Conservation (phyloP, 2,797 vertebrate species). For the Philypnodon macrostomus region DNA sequence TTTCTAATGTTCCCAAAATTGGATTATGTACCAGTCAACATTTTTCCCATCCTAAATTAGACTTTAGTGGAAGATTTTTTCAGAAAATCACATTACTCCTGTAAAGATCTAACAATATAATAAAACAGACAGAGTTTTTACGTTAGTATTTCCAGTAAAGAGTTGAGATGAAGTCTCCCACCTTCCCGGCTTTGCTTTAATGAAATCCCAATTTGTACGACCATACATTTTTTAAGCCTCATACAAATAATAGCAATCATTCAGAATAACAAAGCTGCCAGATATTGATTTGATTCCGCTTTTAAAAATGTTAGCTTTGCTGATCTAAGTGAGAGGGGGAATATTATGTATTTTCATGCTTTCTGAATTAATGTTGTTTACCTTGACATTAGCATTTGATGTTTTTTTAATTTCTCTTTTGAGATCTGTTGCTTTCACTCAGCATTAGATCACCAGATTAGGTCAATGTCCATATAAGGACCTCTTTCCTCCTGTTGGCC, state of each 20-base stretch:
- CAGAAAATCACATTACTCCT: neutral
- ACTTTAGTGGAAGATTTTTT: neutral
- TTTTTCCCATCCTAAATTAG: neutral
- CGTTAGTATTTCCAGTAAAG: slow-evolving; percentile 6
- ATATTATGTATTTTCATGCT: too few relatives aligned
- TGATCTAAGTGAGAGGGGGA: too few relatives aligned
- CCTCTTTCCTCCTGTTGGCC: too few relatives aligned
- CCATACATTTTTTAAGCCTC: slow-evolving; percentile 37
- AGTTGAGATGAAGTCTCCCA: slow-evolving; percentile 7
- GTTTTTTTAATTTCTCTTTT: too few relatives aligned
- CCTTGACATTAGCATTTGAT: too few relatives aligned
- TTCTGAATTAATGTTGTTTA: too few relatives aligned
- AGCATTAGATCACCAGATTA: too few relatives aligned
- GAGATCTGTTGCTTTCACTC: too few relatives aligned
- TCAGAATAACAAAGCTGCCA: slow-evolving; percentile 14
- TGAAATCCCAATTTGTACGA: slow-evolving; percentile 17
- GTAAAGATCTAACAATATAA: neutral
- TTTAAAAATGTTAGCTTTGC: too few relatives aligned
- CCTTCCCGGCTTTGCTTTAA: slow-evolving; percentile 11
- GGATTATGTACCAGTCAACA: neutral
- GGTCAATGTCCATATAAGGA: too few relatives aligned
- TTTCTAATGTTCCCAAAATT: neutral
- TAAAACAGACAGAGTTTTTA: slow-evolving; percentile 2
- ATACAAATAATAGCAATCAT: slow-evolving; percentile 46
- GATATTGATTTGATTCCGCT: too few relatives aligned